Evolutionary conservation across 2,797 vertebrate species (phyloP).

Genomic region (Onychomys arenicola): DNA sequence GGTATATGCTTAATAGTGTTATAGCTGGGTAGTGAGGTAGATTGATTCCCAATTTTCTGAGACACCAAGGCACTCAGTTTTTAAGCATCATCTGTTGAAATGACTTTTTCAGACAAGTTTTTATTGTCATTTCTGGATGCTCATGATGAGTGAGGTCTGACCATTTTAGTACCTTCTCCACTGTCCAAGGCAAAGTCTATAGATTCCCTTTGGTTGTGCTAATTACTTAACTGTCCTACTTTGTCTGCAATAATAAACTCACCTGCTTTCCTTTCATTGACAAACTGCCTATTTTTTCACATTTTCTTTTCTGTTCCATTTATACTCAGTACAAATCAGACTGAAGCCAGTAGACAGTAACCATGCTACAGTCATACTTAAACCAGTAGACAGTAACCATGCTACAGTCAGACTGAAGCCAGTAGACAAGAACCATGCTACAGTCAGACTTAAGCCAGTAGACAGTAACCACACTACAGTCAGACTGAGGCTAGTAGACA

Average conservation of each 20-base stretch:
- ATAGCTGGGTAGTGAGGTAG: no score
- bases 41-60: no score
- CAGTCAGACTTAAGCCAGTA: background rate
- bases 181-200: background rate
- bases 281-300: background rate
- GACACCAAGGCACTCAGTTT: background rate
- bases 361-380: no score
- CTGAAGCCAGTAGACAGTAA: background rate
- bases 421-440: no score
- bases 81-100: background rate
- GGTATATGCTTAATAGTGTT: no score
- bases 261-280: background rate
- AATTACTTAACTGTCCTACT: background rate
- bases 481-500: no score
- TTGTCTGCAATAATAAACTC: background rate
- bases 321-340: background rate
- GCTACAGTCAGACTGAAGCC: no score
- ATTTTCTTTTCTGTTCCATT: background rate
- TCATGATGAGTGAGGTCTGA: background rate
- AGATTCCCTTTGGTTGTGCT: background rate
- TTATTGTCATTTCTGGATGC: background rate
- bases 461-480: background rate
- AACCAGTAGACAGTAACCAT: no score
- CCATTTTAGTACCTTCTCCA: background rate
- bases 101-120: background rate